Evolutionary conservation across 1,140 invertebrate genomes (phyloP).

Genomic region (Philotrypesis tridentata): DNA sequence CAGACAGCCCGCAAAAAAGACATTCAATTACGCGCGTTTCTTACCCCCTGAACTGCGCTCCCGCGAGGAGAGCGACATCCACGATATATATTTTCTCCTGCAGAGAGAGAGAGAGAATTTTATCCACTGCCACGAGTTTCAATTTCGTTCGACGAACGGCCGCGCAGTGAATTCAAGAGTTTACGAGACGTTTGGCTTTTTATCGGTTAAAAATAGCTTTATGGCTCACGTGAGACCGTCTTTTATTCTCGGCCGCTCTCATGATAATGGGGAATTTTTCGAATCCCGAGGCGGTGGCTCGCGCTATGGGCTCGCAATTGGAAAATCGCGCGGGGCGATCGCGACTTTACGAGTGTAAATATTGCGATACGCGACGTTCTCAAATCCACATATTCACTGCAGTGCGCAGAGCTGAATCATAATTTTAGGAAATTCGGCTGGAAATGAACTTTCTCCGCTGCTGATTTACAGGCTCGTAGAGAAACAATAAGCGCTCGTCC

Average conservation of each 20-base stretch:
- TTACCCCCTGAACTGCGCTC: background rate
- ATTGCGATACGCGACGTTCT: background rate
- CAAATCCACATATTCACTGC: no score
- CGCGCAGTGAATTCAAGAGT: background rate
- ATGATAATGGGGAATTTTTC: conserved; percentile 11
- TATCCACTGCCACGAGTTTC: background rate
- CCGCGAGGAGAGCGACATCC: background rate
- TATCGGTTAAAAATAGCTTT: conserved; percentile 20
- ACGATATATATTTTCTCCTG: background rate
- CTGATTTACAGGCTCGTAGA: background rate
- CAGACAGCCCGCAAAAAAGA: conserved; percentile 16
- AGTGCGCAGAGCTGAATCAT: no score
- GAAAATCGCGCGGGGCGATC: background rate
- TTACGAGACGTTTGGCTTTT: conserved; percentile 8
- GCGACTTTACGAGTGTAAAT: conserved; percentile 19
- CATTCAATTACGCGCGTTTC: conserved; percentile 38
- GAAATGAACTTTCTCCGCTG: background rate
- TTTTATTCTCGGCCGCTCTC: background rate
- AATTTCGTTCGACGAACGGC: background rate
- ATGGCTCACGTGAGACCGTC: background rate
- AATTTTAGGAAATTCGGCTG: background rate
- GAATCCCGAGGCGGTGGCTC: background rate
- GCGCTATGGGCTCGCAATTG: background rate
- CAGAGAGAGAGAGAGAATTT: background rate
- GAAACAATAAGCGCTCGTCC: background rate